A percentile compares a stretch with the other conserved stretches of the same genome.
phyloP scores from a whole-genome alignment of 2,113 vertebrate species.

The Excalfactoria chinensis region DNA sequence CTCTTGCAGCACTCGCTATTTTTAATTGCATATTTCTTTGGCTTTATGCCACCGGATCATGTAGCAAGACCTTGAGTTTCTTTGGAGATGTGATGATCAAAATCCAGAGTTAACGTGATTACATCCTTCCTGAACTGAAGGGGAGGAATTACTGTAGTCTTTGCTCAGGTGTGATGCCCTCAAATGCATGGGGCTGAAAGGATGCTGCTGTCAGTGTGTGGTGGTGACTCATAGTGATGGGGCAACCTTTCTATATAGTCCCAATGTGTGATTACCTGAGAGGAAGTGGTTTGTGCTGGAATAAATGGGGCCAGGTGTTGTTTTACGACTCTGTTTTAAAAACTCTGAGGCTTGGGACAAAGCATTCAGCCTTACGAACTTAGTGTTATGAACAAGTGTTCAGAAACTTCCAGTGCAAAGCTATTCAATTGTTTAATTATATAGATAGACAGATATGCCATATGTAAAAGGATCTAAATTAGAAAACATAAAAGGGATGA shows the following conservation, averaged over 20 bases:
- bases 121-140: background rate
- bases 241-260: background rate
- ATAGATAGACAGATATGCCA: too few species aligned
- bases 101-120: background rate
- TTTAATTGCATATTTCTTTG: background rate
- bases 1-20: background rate
- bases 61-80: background rate
- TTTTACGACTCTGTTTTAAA: background rate
- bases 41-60: background rate
- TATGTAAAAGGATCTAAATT: background rate
- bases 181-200: background rate
- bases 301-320: background rate
- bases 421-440: background rate
- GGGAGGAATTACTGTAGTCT: rapidly evolving
- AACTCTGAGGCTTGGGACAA: background rate
- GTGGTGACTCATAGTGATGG: background rate
- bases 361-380: background rate
- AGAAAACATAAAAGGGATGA: background rate
- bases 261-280: background rate
- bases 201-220: background rate
- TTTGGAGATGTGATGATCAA: background rate
- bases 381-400: background rate
- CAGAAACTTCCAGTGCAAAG: background rate
- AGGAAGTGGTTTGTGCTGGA: background rate
- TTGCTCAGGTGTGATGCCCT: rapidly evolving